phyloP scores from a whole-genome alignment of 2,797 vertebrate genomes.

The Yasuhikotakia modesta region DNA sequence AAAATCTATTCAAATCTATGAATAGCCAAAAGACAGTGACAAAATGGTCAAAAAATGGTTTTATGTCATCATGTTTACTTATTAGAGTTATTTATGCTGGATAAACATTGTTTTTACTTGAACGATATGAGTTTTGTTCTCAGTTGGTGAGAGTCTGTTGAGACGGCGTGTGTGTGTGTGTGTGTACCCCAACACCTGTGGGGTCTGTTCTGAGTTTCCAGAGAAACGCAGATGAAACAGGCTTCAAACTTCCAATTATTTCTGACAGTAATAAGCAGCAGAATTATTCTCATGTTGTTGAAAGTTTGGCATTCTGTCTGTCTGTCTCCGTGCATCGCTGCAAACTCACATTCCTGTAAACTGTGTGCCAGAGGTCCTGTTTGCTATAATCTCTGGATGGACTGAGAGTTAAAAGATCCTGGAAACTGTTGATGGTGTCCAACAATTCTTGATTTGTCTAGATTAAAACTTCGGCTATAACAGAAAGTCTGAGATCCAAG shows the following conservation, averaged over 20 bases:
- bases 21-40: too few relatives aligned
- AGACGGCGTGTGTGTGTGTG: too few relatives aligned
- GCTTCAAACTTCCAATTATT: slow-evolving; percentile 5
- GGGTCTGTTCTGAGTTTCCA: not conserved
- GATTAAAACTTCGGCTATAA: not conserved
- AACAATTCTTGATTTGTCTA: slow-evolving; percentile 1
- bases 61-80: too few relatives aligned
- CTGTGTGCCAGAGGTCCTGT: slow-evolving; percentile 33
- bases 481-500: not conserved
- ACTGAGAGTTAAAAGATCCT: not conserved
- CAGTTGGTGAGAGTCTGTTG: not conserved
- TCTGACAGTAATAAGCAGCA: slow-evolving; percentile 23
- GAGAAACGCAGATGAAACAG: not conserved
- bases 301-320: slow-evolving; percentile 23
- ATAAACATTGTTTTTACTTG: too few relatives aligned
- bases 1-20: too few relatives aligned
- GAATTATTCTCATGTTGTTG: not conserved
- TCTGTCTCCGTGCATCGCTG: slow-evolving; percentile 1
- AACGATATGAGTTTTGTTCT: not conserved
- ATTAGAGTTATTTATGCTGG: too few relatives aligned
- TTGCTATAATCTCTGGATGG: slow-evolving; percentile 21
- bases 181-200: too few relatives aligned
- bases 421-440: slow-evolving; percentile 3
- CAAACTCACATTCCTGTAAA: slow-evolving; percentile 16
- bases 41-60: too few relatives aligned